phyloP scores from a whole-genome alignment of 2,888 invertebrate genomes.

The Heliconius ismenius region DNA sequence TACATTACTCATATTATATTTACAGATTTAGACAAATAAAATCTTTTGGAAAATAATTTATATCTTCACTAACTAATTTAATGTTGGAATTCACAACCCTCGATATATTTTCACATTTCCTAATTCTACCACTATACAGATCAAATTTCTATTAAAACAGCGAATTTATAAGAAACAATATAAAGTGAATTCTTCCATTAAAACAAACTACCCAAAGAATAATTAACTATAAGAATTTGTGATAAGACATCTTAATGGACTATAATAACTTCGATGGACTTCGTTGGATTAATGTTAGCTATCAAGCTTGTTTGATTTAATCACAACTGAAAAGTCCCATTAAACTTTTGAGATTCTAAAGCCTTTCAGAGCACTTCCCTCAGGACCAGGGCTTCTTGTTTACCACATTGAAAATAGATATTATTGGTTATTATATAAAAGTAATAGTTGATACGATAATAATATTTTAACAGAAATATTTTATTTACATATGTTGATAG shows the following conservation, averaged over 20 bases:
- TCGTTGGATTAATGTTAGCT: constrained; percentile 60
- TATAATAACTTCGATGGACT: constrained; percentile 65
- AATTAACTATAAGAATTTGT: constrained; percentile 26
- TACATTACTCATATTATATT: background rate
- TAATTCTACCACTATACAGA: background rate
- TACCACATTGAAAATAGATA: background rate
- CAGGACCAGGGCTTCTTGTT: constrained; percentile 28
- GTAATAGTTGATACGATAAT: too few relatives aligned
- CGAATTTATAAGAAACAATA: constrained; percentile 2
- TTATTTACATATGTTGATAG: too few relatives aligned
- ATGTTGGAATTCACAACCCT: background rate
- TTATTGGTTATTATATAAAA: background rate
- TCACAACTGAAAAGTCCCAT: constrained; percentile 66
- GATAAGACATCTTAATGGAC: constrained; percentile 44
- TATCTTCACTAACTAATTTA: background rate
- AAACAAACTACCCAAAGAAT: constrained; percentile 11
- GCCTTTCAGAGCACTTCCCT: constrained; percentile 42
- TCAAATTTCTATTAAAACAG: background rate
- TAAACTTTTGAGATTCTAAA: constrained; percentile 58
- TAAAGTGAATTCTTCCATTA: constrained; percentile 4
- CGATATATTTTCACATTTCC: background rate
- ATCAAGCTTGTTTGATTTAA: constrained; percentile 65
- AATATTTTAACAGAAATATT: too few relatives aligned
- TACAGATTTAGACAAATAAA: background rate
- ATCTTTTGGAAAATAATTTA: background rate